These are phyloP conservation scores for Melierax canorus DNA, from an alignment of 2,113 vertebrate genomes.

Conservation along the genomic window DNA sequence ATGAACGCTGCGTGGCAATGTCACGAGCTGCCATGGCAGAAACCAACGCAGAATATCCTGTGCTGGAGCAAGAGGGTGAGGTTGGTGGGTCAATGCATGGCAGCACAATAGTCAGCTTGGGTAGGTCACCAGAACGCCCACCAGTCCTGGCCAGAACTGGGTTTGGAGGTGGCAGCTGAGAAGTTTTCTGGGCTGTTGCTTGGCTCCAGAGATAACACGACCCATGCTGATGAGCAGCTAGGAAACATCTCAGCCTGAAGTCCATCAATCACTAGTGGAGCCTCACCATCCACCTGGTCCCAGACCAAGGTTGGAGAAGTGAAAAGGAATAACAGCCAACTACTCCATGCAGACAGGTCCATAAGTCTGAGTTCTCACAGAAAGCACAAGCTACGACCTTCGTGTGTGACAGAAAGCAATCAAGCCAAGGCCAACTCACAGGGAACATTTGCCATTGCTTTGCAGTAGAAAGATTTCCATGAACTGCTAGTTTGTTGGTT, in stretches of 20 bases:
- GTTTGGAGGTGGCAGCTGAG: background rate
- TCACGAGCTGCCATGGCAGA: background rate
- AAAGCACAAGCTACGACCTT: background rate
- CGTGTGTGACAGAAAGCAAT: conserved; percentile 9
- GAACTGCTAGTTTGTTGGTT: background rate
- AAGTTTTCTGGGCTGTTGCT: background rate
- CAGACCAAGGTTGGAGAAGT: background rate
- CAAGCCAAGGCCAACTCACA: background rate
- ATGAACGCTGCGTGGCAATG: background rate
- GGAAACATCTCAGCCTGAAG: background rate
- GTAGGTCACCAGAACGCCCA: fast-evolving
- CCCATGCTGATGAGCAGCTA: background rate
- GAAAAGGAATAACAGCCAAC: background rate
- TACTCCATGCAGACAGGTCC: background rate
- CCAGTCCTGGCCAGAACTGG: background rate
- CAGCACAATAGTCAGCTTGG: background rate
- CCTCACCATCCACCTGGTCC: background rate
- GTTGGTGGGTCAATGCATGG: background rate
- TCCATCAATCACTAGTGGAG: background rate
- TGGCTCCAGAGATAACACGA: fast-evolving
- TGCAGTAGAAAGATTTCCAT: conserved; percentile 7
- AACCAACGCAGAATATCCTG: background rate
- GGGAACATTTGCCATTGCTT: conserved; percentile 13
- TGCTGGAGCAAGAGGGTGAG: background rate
- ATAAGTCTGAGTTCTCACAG: background rate